A percentile compares a stretch with the other conserved stretches of the same genome.
Evolutionary conservation across 2,888 invertebrate species (phyloP).

Genomic region (Drosophila paramelanica): DNA sequence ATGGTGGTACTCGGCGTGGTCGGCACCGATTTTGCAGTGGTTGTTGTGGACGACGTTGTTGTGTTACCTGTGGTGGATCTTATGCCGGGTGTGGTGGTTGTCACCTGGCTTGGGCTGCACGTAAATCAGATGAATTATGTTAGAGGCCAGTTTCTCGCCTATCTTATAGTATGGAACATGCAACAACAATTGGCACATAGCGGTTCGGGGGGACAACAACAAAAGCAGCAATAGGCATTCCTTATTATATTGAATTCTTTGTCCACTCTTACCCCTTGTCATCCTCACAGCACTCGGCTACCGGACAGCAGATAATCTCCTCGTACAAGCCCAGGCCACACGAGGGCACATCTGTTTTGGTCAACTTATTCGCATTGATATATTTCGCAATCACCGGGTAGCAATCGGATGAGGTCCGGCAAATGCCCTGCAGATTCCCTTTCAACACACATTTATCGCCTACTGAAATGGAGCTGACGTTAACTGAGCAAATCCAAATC

Average conservation of each 20-base stretch:
- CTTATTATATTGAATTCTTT: not conserved
- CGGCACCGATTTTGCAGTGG: not conserved
- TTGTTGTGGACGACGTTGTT: constrained; percentile 5
- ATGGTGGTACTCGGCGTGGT: not conserved
- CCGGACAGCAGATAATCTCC: constrained; percentile 81
- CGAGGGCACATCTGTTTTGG: constrained; percentile 52
- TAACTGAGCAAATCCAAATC: not conserved
- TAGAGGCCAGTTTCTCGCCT: constrained; percentile 29
- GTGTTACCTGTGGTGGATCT: constrained; percentile 23
- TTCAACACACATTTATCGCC: constrained; percentile 55
- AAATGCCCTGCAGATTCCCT: constrained; percentile 59
- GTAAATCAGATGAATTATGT: constrained; percentile 39
- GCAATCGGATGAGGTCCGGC: constrained; percentile 62
- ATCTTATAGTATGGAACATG: constrained; percentile 29
- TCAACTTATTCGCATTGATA: constrained; percentile 51
- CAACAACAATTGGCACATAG: constrained; percentile 41
- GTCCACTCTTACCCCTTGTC: constrained; percentile 30
- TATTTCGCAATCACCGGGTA: constrained; percentile 43
- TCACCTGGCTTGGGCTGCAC: constrained; percentile 37
- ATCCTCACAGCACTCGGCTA: constrained; percentile 47
- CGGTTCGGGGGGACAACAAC: constrained; percentile 17
- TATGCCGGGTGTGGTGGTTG: constrained; percentile 7
- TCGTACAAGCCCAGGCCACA: constrained; percentile 68
- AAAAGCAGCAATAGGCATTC: constrained; percentile 11
- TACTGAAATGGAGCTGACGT: constrained; percentile 28